Evolutionary conservation across 2,113 vertebrate species (phyloP).

Genomic region (Hippolais icterina): DNA sequence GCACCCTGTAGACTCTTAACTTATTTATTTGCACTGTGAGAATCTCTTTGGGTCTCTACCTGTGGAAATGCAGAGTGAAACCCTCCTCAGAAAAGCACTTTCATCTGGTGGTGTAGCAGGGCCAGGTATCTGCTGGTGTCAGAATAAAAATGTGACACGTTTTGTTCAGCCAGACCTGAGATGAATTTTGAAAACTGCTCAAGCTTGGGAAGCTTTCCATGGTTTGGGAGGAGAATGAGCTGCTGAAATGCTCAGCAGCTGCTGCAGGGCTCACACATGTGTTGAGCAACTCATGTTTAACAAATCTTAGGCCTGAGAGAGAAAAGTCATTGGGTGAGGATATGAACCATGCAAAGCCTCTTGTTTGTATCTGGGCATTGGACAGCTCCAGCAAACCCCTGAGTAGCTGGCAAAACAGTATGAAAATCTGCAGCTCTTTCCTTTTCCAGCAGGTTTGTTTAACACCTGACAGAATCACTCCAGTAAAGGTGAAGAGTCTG

Average conservation of each 20-base stretch:
- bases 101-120: background rate
- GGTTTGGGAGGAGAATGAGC: background rate
- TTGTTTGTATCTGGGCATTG: background rate
- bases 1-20: background rate
- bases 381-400: background rate
- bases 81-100: background rate
- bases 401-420: background rate
- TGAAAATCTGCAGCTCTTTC: background rate
- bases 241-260: background rate
- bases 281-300: background rate
- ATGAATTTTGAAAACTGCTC: background rate
- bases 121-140: background rate
- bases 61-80: background rate
- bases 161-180: background rate
- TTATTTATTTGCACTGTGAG: background rate
- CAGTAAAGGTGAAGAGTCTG: background rate
- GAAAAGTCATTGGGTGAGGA: background rate
- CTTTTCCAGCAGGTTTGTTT: background rate
- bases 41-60: background rate
- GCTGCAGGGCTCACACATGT: background rate
- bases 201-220: background rate
- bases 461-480: background rate
- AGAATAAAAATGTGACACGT: background rate
- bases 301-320: background rate
- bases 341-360: background rate